Evolutionary conservation across 2,797 vertebrate species (phyloP).

Genomic region (Myripristis murdjan): DNA sequence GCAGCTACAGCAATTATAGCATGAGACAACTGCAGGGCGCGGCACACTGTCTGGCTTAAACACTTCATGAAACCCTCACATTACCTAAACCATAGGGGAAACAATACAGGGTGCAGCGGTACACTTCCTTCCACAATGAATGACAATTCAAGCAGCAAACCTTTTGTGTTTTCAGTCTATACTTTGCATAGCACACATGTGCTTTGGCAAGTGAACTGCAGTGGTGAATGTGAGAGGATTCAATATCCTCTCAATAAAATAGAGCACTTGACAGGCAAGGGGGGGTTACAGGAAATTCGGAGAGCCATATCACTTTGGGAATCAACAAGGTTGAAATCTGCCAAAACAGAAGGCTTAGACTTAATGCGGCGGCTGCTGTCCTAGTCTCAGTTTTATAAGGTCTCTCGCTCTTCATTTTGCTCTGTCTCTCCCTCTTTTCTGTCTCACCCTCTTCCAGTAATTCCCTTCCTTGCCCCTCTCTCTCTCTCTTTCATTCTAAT

Average conservation of each 20-base stretch:
- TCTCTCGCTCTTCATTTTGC: not conserved
- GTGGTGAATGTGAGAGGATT: constrained; percentile 34
- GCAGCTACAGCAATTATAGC: constrained; percentile 75
- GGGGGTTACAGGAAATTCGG: constrained; percentile 28
- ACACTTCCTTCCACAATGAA: constrained; percentile 54
- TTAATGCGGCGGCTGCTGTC: constrained; percentile 27
- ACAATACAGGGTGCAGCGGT: constrained; percentile 63
- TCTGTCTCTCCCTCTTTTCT: not conserved
- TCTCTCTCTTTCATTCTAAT: constrained; percentile 38
- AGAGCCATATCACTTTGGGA: constrained; percentile 35
- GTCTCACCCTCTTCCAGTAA: constrained; percentile 12
- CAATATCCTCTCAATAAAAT: constrained; percentile 39
- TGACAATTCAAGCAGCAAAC: constrained; percentile 43
- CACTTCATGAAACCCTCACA: constrained; percentile 62
- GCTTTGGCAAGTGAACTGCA: constrained; percentile 32
- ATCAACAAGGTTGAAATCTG: constrained; percentile 40
- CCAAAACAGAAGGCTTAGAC: constrained; percentile 36
- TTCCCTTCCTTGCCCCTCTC: constrained; percentile 13
- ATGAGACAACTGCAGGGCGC: constrained; percentile 69
- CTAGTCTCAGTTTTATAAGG: constrained; percentile 18
- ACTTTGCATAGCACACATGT: constrained; percentile 22
- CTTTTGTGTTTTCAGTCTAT: constrained; percentile 44
- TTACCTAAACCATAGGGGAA: constrained; percentile 59
- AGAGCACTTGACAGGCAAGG: constrained; percentile 32
- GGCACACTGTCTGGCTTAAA: constrained; percentile 46